A percentile compares a stretch with the other conserved stretches of the same genome.
Conservation (phyloP, 1,140 invertebrate species). For the Bombus haemorrhoidalis region DNA sequence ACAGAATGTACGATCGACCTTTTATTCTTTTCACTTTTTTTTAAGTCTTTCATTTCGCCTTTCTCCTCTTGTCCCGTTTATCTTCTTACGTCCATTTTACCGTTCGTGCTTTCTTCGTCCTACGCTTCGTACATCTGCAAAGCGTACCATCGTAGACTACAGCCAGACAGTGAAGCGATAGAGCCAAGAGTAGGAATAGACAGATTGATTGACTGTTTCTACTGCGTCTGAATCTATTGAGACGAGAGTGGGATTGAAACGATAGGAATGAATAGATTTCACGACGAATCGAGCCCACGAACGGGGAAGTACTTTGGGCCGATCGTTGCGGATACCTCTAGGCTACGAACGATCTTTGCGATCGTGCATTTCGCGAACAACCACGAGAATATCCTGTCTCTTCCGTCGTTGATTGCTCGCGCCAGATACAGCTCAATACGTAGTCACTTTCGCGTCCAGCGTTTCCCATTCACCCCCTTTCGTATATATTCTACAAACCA, state of each 20-base stretch:
- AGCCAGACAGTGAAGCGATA: slow-evolving; percentile 24
- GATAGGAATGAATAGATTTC: slow-evolving; percentile 12
- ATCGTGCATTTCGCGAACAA: slow-evolving; percentile 20
- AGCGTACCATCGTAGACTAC: background rate
- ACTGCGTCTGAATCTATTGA: slow-evolving; percentile 28
- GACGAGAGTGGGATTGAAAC: slow-evolving; percentile 4
- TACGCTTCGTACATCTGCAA: background rate
- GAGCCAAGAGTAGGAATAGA: background rate
- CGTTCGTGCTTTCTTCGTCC: slow-evolving; percentile 39
- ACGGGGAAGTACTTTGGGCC: slow-evolving; percentile 74
- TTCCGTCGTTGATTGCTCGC: slow-evolving; percentile 25
- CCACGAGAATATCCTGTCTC: background rate
- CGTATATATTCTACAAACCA: too few species aligned
- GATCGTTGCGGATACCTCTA: slow-evolving; percentile 72
- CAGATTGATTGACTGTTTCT: slow-evolving; percentile 51
- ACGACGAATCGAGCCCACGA: slow-evolving; percentile 46
- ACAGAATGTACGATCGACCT: slow-evolving; percentile 60
- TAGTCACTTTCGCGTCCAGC: background rate
- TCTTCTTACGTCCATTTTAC: slow-evolving; percentile 48
- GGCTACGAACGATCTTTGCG: slow-evolving; percentile 63
- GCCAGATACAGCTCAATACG: background rate
- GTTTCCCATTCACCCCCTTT: background rate
- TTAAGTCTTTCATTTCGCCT: background rate
- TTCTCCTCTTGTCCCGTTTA: slow-evolving; percentile 22
- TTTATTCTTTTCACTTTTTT: background rate